A percentile compares a stretch with the other conserved stretches of the same genome.
These are phyloP conservation scores for Cephus rjabovi DNA, from an alignment of 2,888 invertebrate genomes.

Conservation along the genomic window DNA sequence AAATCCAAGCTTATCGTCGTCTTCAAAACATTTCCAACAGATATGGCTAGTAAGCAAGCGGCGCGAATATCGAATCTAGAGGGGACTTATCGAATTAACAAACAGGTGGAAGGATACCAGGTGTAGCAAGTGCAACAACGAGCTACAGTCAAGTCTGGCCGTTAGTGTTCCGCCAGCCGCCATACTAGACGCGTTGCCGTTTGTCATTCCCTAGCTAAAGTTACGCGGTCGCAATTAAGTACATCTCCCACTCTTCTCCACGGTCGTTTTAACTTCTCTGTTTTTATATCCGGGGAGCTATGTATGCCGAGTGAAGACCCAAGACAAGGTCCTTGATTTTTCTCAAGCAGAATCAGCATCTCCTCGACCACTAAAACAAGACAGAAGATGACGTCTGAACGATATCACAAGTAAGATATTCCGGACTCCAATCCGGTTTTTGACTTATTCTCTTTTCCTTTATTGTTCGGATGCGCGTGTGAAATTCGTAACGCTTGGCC, in stretches of 20 bases:
- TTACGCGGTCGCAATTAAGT: conserved; percentile 13
- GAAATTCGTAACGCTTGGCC: conserved; percentile 21
- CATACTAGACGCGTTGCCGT: conserved; percentile 26
- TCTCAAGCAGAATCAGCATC: not conserved
- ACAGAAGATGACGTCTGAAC: conserved; percentile 54
- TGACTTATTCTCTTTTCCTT: conserved; percentile 30
- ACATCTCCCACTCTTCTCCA: conserved; percentile 17
- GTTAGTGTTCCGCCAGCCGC: conserved; percentile 37
- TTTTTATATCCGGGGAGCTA: too few species aligned
- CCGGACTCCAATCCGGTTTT: conserved; percentile 14
- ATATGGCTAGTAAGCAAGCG: too few species aligned
- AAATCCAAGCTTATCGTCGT: too few species aligned
- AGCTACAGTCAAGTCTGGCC: conserved; percentile 5
- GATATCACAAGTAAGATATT: conserved; percentile 62
- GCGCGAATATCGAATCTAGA: too few species aligned
- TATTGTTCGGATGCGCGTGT: conserved; percentile 25
- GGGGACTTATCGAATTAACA: conserved; percentile 37
- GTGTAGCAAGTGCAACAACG: conserved; percentile 18
- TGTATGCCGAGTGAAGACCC: too few species aligned
- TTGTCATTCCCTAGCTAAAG: too few species aligned
- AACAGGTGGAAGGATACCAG: conserved; percentile 15
- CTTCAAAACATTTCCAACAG: too few species aligned
- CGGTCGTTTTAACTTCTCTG: not conserved
- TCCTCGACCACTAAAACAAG: not conserved
- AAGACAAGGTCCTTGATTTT: too few species aligned